These are phyloP conservation scores for Brachyhypopomus gauderio DNA, from an alignment of 2,113 vertebrate species.

Conservation along the genomic window DNA sequence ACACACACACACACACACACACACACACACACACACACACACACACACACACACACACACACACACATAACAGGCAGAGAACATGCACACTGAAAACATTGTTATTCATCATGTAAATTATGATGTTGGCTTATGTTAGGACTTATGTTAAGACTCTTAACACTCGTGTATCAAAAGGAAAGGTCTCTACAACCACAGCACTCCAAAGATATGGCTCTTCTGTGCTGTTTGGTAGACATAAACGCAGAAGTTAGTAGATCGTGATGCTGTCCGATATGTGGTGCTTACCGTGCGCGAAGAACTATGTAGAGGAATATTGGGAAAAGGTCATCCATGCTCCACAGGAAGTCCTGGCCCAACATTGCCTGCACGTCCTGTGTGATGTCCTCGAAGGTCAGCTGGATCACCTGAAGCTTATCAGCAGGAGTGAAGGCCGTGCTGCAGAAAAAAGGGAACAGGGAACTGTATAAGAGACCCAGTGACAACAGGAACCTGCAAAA, in stretches of 20 bases:
- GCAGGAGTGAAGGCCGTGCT: conserved; percentile 95
- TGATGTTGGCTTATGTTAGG: neutral
- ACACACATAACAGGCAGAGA: neutral
- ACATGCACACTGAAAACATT: neutral
- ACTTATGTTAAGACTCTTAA: neutral
- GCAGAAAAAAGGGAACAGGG: neutral
- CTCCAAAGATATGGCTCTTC: neutral
- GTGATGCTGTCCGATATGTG: neutral
- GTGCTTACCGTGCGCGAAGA: conserved; percentile 85
- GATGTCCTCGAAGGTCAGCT: conserved; percentile 94
- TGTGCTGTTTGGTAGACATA: neutral
- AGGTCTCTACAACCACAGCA: too few species aligned
- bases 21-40: neutral
- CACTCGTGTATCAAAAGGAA: too few species aligned
- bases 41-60: neutral
- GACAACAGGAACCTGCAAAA: neutral
- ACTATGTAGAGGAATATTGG: conserved; percentile 98
- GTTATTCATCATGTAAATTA: neutral
- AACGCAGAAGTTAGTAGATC: neutral
- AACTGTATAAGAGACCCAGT: neutral
- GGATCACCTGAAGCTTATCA: conserved; percentile 92
- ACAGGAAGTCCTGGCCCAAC: conserved; percentile 84
- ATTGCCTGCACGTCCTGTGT: conserved; percentile 86
- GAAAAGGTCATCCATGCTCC: conserved; percentile 98
- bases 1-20: conserved; percentile 1